Evolutionary conservation across 2,113 vertebrate genomes (phyloP).

Genomic region (Phylloscopus whistleri): DNA sequence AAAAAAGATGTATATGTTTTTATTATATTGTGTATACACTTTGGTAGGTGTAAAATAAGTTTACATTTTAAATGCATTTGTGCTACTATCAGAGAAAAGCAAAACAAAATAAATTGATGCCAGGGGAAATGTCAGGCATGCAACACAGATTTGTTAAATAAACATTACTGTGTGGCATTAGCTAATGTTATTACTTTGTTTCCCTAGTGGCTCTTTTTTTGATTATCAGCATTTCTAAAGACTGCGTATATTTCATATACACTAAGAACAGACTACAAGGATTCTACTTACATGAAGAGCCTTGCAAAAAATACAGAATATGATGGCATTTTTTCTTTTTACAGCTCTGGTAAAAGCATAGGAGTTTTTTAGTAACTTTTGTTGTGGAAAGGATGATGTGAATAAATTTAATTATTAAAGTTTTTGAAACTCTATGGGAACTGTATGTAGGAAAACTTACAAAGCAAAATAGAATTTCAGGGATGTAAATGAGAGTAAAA

Average conservation of each 20-base stretch:
- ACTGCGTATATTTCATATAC: neutral
- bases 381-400: neutral
- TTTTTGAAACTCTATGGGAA: neutral
- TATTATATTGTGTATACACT: conserved; percentile 54
- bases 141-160: conserved; percentile 66
- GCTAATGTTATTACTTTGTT: conserved; percentile 59
- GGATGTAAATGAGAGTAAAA: neutral
- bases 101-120: conserved; percentile 71
- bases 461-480: neutral
- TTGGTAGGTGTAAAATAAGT: conserved; percentile 61
- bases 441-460: neutral
- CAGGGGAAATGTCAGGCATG: conserved; percentile 64
- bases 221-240: conserved; percentile 62
- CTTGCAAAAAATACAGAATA: neutral
- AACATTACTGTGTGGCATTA: conserved; percentile 66
- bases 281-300: neutral
- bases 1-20: conserved; percentile 64
- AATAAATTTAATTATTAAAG: neutral
- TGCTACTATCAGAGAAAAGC: conserved; percentile 35
- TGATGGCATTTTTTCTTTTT: neutral
- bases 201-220: conserved; percentile 59
- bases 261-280: neutral
- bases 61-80: conserved; percentile 65
- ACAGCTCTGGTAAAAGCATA: neutral
- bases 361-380: neutral